Evolutionary conservation across 1,140 invertebrate species (phyloP).

Genomic region (Bicyclus anynana): DNA sequence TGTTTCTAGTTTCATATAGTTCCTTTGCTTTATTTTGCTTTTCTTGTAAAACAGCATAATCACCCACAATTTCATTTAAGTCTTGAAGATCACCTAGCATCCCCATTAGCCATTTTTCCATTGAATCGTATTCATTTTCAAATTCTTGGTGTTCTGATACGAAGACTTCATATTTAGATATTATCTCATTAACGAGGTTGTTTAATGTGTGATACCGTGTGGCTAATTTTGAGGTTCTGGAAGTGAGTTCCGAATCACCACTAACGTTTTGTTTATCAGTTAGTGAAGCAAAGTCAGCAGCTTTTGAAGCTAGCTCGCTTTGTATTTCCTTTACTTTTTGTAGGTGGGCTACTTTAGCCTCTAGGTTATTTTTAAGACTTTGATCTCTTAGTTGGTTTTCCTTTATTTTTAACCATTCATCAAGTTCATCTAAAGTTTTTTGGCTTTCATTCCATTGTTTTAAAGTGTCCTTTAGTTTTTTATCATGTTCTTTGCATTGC

Average conservation of each 20-base stretch:
- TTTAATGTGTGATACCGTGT: conserved; percentile 92
- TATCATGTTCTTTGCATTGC: conserved; percentile 82
- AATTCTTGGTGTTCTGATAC: conserved; percentile 91
- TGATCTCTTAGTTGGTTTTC: conserved; percentile 93
- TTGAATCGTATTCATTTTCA: conserved; percentile 86
- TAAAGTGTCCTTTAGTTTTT: conserved; percentile 84
- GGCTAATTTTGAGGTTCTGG: conserved; percentile 87
- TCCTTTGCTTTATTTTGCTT: conserved; percentile 90
- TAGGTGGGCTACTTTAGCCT: conserved; percentile 89
- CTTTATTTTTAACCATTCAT: conserved; percentile 90
- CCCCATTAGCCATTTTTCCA: conserved; percentile 85
- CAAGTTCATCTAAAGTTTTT: conserved; percentile 85
- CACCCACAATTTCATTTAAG: conserved; percentile 91
- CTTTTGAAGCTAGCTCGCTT: conserved; percentile 85
- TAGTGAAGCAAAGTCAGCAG: conserved; percentile 83
- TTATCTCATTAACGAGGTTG: conserved; percentile 88
- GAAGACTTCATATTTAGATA: conserved; percentile 88
- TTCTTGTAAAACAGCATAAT: conserved; percentile 90
- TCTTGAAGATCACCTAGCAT: conserved; percentile 85
- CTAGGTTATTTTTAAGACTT: conserved; percentile 90
- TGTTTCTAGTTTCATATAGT: conserved; percentile 87
- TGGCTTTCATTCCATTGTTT: conserved; percentile 90
- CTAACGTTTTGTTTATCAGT: conserved; percentile 85
- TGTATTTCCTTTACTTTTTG: conserved; percentile 87
- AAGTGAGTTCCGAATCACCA: conserved; percentile 86